Evolutionary conservation across 2,113 vertebrate genomes (phyloP).

Genomic region (Trogon melanurus): DNA sequence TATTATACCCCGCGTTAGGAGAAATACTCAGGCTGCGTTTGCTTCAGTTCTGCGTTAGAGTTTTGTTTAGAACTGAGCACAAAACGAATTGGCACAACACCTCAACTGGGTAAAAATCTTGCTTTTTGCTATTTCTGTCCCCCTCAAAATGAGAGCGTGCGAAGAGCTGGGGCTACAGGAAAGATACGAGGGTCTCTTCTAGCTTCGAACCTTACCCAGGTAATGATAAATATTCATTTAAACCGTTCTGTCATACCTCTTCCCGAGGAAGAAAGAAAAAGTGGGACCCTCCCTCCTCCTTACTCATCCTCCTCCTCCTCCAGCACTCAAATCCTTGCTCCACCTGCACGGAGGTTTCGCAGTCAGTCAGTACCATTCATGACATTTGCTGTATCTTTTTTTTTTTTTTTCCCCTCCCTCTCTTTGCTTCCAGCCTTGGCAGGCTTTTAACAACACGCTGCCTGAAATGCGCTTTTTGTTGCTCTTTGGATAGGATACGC

Average conservation of each 20-base stretch:
- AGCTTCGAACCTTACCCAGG: background rate
- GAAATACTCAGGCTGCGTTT: background rate
- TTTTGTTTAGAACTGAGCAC: background rate
- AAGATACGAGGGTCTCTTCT: background rate
- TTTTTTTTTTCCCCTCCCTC: fast-evolving
- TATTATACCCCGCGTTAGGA: too few species aligned
- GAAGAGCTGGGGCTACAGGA: background rate
- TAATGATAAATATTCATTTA: background rate
- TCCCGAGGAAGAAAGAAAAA: background rate
- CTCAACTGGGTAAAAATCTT: background rate
- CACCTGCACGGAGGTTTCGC: background rate
- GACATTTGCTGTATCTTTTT: too few species aligned
- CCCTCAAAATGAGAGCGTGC: background rate
- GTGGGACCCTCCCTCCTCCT: background rate
- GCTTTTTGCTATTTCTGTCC: background rate
- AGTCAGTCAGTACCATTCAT: background rate
- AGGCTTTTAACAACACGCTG: background rate
- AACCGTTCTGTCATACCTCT: background rate
- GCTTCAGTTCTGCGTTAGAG: background rate
- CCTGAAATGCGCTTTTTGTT: background rate
- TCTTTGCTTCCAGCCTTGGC: background rate
- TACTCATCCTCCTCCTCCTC: too few species aligned
- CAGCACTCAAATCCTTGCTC: background rate
- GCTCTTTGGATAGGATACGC: background rate
- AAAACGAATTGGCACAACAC: background rate